These are phyloP conservation scores for Lycaena phlaeas DNA, from an alignment of 2,888 invertebrate species.

Conservation along the genomic window DNA sequence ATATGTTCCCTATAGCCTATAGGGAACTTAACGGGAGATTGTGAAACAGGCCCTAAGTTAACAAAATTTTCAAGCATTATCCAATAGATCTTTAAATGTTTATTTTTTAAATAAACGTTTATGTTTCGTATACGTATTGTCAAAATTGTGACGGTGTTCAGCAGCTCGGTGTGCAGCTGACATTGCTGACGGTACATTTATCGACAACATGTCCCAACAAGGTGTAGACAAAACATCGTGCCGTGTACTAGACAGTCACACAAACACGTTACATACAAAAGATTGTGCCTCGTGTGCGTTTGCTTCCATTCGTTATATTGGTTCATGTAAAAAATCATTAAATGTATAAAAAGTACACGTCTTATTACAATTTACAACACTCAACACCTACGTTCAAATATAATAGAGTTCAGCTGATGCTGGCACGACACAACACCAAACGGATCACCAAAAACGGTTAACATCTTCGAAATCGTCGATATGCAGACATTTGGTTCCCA, in stretches of 20 bases:
- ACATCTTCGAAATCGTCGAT: constrained; percentile 47
- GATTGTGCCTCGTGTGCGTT: constrained; percentile 23
- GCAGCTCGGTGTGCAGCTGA: too few species aligned
- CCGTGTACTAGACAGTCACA: neutral
- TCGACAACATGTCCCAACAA: neutral
- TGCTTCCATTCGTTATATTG: constrained; percentile 20
- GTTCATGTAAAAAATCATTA: constrained; percentile 18
- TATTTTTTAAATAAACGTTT: too few species aligned
- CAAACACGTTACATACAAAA: constrained; percentile 12
- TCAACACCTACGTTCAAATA: constrained; percentile 29
- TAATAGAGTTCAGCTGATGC: constrained; percentile 29
- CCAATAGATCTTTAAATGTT: too few species aligned
- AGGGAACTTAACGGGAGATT: too few species aligned
- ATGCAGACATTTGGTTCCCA: constrained; percentile 33
- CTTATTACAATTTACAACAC: constrained; percentile 21
- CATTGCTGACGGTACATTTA: neutral
- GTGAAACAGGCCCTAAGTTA: too few species aligned
- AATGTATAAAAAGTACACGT: constrained; percentile 24
- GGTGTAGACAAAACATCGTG: neutral
- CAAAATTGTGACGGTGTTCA: too few species aligned
- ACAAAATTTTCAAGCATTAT: too few species aligned
- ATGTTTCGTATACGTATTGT: too few species aligned
- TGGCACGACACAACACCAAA: constrained; percentile 55
- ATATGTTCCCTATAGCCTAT: too few species aligned
- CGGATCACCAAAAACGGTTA: constrained; percentile 40